phyloP scores from a whole-genome alignment of 2,797 vertebrate species.

The Eospalax fontanierii region DNA sequence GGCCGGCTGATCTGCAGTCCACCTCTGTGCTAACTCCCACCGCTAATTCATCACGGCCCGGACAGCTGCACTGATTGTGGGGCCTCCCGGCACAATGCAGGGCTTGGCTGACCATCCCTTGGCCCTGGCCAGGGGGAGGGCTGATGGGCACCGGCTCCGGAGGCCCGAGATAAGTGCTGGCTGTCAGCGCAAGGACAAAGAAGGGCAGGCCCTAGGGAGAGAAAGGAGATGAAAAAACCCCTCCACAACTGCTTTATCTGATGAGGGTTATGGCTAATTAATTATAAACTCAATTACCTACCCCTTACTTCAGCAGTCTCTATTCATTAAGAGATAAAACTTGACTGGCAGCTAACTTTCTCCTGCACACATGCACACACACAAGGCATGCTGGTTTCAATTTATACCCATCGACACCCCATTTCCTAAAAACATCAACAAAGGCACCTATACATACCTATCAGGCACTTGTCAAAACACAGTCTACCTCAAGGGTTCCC shows the following conservation, averaged over 20 bases:
- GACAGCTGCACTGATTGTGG: constrained; percentile 89
- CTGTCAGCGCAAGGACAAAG: constrained; percentile 94
- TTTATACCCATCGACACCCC: constrained; percentile 33
- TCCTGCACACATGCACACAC: constrained; percentile 70
- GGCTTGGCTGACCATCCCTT: constrained; percentile 87
- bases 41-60: constrained; percentile 95
- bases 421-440: constrained; percentile 82
- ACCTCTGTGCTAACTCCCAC: constrained; percentile 89
- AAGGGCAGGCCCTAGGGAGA: constrained; percentile 95
- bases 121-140: constrained; percentile 86
- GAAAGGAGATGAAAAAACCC: constrained; percentile 89
- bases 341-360: constrained; percentile 92
- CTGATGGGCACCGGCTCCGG: constrained; percentile 80
- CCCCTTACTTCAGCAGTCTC: constrained; percentile 97
- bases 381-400: background rate
- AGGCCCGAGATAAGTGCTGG: constrained; percentile 91
- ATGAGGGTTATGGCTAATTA: constrained; percentile 98
- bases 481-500: background rate
- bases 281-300: constrained; percentile 99
- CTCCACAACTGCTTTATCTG: constrained; percentile 95
- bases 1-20: constrained; percentile 91
- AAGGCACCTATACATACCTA: constrained; percentile 65
- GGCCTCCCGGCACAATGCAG: constrained; percentile 86
- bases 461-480: background rate
- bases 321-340: constrained; percentile 96